Conservation (phyloP, 1,140 invertebrate species). For the Drosophila orena region DNA sequence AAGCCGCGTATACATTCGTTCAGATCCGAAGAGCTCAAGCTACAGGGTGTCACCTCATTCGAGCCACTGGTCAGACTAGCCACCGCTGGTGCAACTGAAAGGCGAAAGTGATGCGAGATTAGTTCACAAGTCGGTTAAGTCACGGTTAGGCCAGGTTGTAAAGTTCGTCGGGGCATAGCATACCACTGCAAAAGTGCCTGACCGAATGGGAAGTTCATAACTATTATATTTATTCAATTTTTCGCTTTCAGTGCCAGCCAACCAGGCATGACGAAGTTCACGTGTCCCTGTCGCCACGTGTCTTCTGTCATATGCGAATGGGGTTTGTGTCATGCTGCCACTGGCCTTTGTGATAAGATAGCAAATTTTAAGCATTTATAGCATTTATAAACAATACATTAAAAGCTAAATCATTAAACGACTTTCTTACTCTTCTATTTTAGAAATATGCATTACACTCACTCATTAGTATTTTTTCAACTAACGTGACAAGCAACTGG, state of each 20-base stretch:
- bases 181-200: slow-evolving; percentile 26
- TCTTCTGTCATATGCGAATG: slow-evolving; percentile 40
- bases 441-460: too few relatives aligned
- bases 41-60: slow-evolving; percentile 55
- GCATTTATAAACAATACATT: too few relatives aligned
- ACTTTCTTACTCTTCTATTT: too few relatives aligned
- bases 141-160: slow-evolving; percentile 32
- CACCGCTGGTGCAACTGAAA: slow-evolving; percentile 52
- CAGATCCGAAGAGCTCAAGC: slow-evolving; percentile 58
- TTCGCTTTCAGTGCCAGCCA: slow-evolving; percentile 36
- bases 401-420: too few relatives aligned
- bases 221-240: slow-evolving; percentile 22
- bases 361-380: too few relatives aligned
- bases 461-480: too few relatives aligned
- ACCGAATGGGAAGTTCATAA: slow-evolving; percentile 8
- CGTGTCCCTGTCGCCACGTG: slow-evolving; percentile 31
- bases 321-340: slow-evolving; percentile 58
- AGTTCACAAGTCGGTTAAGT: slow-evolving; percentile 55
- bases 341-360: background rate
- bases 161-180: slow-evolving; percentile 55
- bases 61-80: slow-evolving; percentile 15
- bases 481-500: too few relatives aligned
- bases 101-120: slow-evolving; percentile 51
- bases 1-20: slow-evolving; percentile 74
- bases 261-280: slow-evolving; percentile 50